Conservation (phyloP, 2,888 invertebrate species). For the Dolichopus griseipennis region DNA sequence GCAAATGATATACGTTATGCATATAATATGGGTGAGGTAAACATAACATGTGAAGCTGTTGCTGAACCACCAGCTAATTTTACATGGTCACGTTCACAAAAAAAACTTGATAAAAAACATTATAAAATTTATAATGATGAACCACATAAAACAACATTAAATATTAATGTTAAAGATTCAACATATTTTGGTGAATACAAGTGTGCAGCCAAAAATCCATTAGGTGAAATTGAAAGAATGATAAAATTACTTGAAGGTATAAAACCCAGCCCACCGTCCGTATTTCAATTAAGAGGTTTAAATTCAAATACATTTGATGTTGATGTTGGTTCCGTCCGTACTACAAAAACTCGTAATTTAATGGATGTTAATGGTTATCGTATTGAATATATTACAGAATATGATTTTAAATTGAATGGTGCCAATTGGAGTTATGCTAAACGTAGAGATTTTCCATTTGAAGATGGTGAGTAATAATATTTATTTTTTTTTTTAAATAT, state of each 20-base stretch:
- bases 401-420: slow-evolving; percentile 37
- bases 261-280: slow-evolving; percentile 47
- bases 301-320: slow-evolving; percentile 44
- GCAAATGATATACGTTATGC: slow-evolving; percentile 34
- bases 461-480: slow-evolving; percentile 35
- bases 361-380: slow-evolving; percentile 43
- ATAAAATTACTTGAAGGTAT: slow-evolving; percentile 47
- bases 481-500: neutral
- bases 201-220: slow-evolving; percentile 47
- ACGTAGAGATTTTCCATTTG: slow-evolving; percentile 37
- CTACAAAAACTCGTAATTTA: slow-evolving; percentile 30
- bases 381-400: slow-evolving; percentile 38
- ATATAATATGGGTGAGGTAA: slow-evolving; percentile 47
- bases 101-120: slow-evolving; percentile 34
- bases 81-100: slow-evolving; percentile 43
- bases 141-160: slow-evolving; percentile 35
- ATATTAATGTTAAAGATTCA: slow-evolving; percentile 32
- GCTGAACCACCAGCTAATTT: slow-evolving; percentile 50
- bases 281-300: slow-evolving; percentile 37
- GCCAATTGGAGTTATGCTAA: slow-evolving; percentile 42
- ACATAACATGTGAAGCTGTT: slow-evolving; percentile 51
- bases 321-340: slow-evolving; percentile 36
- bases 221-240: slow-evolving; percentile 46
- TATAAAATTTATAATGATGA: slow-evolving; percentile 35
- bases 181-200: slow-evolving; percentile 47